A percentile compares a stretch with the other conserved stretches of the same genome.
Evolutionary conservation across 2,888 invertebrate species (phyloP).

Genomic region (Argyra leucocephala): DNA sequence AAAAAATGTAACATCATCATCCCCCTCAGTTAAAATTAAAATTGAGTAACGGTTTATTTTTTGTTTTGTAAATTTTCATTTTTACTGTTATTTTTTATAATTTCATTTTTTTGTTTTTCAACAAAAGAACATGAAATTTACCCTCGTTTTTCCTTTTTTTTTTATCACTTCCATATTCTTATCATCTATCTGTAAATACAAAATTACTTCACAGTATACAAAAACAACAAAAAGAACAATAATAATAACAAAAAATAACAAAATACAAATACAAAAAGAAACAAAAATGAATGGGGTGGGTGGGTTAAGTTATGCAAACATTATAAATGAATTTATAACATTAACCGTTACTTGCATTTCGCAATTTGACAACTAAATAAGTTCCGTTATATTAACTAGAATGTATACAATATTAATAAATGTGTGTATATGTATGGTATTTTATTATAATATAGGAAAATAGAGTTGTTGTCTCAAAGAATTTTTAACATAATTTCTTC

Average conservation of each 20-base stretch:
- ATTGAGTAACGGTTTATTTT: not conserved
- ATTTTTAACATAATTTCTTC: not conserved
- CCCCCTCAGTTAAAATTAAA: not conserved
- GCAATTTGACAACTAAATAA: not conserved
- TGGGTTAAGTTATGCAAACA: not conserved
- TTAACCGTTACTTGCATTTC: slow-evolving; percentile 1
- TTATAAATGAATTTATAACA: not conserved
- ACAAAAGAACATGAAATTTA: not conserved
- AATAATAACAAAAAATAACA: too few species aligned
- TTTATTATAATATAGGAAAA: too few species aligned
- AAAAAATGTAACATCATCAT: not conserved
- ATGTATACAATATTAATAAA: too few species aligned
- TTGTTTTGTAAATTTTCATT: too few species aligned
- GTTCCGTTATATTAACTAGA: too few species aligned
- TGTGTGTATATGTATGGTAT: too few species aligned
- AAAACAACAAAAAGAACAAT: too few species aligned
- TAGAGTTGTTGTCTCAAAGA: too few species aligned
- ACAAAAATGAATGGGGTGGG: not conserved
- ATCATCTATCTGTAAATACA: too few species aligned
- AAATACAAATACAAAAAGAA: too few species aligned
- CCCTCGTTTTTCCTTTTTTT: not conserved
- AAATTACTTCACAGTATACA: too few species aligned
- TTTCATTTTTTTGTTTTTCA: not conserved
- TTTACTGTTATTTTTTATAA: not conserved
- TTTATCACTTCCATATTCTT: too few species aligned